A percentile compares a stretch with the other conserved stretches of the same genome.
phyloP scores from a whole-genome alignment of 2,888 invertebrate genomes.

The Tetragonisca angustula region DNA sequence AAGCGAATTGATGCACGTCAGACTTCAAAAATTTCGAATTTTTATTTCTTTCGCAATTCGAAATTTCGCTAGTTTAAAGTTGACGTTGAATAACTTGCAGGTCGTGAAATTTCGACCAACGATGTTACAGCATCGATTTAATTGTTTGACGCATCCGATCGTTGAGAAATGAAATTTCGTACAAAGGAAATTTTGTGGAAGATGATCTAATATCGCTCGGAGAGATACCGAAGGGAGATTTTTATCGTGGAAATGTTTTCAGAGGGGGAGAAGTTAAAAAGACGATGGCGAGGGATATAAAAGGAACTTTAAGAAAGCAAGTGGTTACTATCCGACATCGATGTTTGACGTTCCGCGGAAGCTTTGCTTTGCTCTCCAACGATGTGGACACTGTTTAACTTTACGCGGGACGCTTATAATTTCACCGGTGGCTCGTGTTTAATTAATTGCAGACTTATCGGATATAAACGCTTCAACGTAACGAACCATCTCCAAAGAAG shows the following conservation, averaged over 20 bases:
- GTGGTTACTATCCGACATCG: conserved; percentile 1
- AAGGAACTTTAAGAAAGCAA: conserved; percentile 10
- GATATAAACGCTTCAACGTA: conserved; percentile 34
- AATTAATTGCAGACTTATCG: conserved; percentile 55
- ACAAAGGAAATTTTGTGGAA: background rate
- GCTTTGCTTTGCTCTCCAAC: conserved; percentile 34
- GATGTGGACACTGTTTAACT: conserved; percentile 34
- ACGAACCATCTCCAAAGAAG: background rate
- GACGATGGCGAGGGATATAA: background rate
- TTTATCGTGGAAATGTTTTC: background rate
- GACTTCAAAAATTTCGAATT: no score
- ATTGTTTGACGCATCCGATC: background rate
- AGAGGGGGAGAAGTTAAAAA: background rate
- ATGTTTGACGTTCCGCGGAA: conserved; percentile 16
- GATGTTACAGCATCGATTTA: background rate
- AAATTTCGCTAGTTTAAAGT: no score
- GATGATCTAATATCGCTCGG: no score
- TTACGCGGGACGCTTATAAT: conserved; percentile 29
- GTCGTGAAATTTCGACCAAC: background rate
- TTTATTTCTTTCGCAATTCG: background rate
- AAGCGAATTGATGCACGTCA: background rate
- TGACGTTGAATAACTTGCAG: background rate
- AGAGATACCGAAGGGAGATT: background rate
- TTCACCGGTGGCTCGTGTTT: conserved; percentile 32
- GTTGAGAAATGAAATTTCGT: background rate